Conservation (phyloP, 2,888 invertebrate genomes). For the Pristionchus fissidentatus region DNA sequence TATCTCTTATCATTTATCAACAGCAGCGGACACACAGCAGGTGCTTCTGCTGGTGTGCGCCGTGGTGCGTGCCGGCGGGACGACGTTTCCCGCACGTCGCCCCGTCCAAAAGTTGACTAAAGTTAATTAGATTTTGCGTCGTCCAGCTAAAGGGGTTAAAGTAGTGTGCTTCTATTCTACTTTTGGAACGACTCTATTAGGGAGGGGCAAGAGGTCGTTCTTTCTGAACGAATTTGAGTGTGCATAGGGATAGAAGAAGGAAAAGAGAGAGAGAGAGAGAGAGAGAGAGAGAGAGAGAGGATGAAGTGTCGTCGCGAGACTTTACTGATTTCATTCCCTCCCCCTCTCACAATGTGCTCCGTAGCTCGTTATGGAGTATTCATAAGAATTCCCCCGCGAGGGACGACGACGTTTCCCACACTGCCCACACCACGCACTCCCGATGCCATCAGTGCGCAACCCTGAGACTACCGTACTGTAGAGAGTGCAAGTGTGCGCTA, state of each 20-base stretch:
- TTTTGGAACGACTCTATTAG: constrained; percentile 3
- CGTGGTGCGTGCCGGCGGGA: constrained; percentile 17
- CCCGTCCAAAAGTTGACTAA: constrained; percentile 1
- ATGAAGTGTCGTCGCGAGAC: too few relatives aligned
- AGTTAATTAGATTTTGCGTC: constrained; percentile 22
- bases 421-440: too few relatives aligned
- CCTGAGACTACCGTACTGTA: too few relatives aligned
- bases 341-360: too few relatives aligned
- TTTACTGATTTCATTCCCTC: too few relatives aligned
- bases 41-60: constrained; percentile 22
- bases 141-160: neutral
- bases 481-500: too few relatives aligned
- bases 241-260: neutral
- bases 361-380: too few relatives aligned
- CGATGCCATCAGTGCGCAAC: too few relatives aligned
- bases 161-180: too few relatives aligned
- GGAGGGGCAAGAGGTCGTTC: neutral
- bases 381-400: too few relatives aligned
- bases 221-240: neutral
- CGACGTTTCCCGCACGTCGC: constrained; percentile 16
- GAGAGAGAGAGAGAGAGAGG: neutral
- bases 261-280: neutral
- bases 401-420: too few relatives aligned
- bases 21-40: too few relatives aligned
- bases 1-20: constrained; percentile 15